Conservation (phyloP, 2,113 vertebrate species). For the Delphinus delphis region DNA sequence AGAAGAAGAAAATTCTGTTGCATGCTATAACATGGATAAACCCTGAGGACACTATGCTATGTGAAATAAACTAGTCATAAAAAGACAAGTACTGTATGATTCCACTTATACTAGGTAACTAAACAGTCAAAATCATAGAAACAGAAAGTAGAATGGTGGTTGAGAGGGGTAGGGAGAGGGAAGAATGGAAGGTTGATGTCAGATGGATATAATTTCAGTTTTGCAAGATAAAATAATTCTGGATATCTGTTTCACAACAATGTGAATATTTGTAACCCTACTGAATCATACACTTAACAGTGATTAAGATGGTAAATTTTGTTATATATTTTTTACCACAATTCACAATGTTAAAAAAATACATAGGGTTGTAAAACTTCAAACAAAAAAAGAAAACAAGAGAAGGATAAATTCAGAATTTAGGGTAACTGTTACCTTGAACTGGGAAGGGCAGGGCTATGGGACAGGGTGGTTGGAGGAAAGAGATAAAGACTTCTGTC, state of each 20-base stretch:
- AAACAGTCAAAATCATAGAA: background rate
- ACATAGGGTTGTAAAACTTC: background rate
- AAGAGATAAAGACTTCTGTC: background rate
- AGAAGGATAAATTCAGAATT: background rate
- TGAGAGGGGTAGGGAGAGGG: background rate
- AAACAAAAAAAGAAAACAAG: background rate
- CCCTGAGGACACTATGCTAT: background rate
- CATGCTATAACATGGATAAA: background rate
- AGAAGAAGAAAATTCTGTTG: background rate
- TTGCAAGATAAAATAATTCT: background rate
- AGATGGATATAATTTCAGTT: background rate
- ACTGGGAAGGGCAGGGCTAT: background rate
- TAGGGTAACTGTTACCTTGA: background rate
- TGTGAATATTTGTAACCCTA: background rate
- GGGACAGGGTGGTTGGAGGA: background rate
- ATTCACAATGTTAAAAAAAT: background rate
- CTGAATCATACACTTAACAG: background rate
- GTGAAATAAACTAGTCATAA: background rate
- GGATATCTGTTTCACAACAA: background rate
- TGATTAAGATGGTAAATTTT: background rate
- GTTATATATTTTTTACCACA: background rate
- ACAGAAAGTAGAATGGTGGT: background rate
- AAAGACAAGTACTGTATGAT: background rate
- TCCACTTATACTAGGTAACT: background rate
- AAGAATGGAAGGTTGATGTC: no score